Evolutionary conservation across 2,888 invertebrate genomes (phyloP), one percentile per base, ranked within the genome.

Genomic region (Spilosoma lubricipeda): DNA sequence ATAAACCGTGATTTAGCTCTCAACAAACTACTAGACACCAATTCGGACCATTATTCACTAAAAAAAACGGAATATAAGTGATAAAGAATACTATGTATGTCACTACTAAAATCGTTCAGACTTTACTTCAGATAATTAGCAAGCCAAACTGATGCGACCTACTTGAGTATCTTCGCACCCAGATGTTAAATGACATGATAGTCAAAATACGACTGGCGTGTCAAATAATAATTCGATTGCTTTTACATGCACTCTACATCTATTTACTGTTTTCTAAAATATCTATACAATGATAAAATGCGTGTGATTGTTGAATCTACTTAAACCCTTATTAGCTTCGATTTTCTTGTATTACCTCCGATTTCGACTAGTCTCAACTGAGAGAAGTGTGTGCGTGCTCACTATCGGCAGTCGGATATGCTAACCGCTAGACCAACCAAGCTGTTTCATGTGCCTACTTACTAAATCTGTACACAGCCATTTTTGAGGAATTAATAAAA

Each of bases 1-100:
- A 79, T 81, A 79, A 30, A 66, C 73, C 63, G 70, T 70, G 70
- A 79, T 78, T 81, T 79, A 59, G 65, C 30, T 71, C 23, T n/a
- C n/a, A 15, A 27, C 27, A 27, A 59, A 59, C 4, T 63, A 18
- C 48, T 48, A 30, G 15, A 63, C 30, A 63, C 30, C 1, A 63
- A 63, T 30, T 63, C 15, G 8, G 63, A 27, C 9, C 3, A 56
- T 9, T 56, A 2, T 52, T 7, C 23, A 52, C 52, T 23, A 23
- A 52, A 52, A 23, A 23, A 23, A 45, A 52, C 23, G 23, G 23
- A 23, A n/a, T 56, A n/a, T n/a, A 56, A 3, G n/a, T 56, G 23
- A 27, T 15, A 27, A 59, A 59, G 3, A 59, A 59, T 59, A 27
- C 27, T 59, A 5, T 15, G 27, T 30, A 30, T 63, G 63, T 36